Base-by-base conservation (phyloP, 2,797 vertebrate genomes). In the Sebastes kiyomatsui region DNA sequence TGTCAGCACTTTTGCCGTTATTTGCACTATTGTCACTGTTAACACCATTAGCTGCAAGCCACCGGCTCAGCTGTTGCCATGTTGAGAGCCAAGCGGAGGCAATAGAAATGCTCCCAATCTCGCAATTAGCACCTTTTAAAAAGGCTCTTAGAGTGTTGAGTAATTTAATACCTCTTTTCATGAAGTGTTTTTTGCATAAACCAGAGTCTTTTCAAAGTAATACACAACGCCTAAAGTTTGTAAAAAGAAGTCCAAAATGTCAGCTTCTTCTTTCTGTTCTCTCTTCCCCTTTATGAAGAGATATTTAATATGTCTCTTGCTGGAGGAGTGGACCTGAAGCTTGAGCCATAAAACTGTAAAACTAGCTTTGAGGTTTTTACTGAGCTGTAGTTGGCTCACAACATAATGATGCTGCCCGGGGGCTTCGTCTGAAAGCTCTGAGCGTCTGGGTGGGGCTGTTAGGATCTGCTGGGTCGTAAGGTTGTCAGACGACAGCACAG, bases 361-460 rank as follows among this genome's bases (percentile, higher is more conserved):
- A 68, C 13, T 5, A 67, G 58, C 74, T 84, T 83, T 90, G 66
- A 88, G 76, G 79, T 83, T 90, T 82, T 88, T 79, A 78, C 75
- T 54, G 55, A 68, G 42, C 54, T 16, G 20, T 14, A 4, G 42
- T 23, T 42, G 72, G 18, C 58, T 35, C n/a, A 54, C 11, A 32
- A 52, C 54, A 73, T 72, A 75, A 79, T 65, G 70, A 83, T 11
- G 69, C 60, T n/a, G 80, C 70, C 81, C 2, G 2, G 27, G 27
- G 82, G 68, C 72, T 65, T 42, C 52, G 46, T 68, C 62, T 78
- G 62, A 72, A 12, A 18, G 6, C 30, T 81, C 10, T 70, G 27
- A 77, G 30, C 7, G n/a, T 70, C 67, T 56, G 77, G 72, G 75
- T 62, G 77, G 42, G 30, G 73, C 56, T 46, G n/a, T 32, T 7